Base-by-base conservation (phyloP, 2,888 invertebrate genomes). In the Polietes domitor region DNA sequence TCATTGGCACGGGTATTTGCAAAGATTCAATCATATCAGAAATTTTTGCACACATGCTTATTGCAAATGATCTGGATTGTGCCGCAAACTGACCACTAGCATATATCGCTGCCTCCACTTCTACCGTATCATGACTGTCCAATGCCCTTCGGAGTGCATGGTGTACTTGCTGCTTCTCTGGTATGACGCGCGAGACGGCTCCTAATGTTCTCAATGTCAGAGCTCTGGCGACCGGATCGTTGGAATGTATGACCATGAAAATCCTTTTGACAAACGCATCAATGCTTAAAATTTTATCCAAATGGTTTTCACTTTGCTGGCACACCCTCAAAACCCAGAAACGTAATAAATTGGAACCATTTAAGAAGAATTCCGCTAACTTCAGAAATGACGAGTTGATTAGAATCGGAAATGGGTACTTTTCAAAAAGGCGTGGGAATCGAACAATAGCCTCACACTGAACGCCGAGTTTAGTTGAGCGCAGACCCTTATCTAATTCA, bases 361-460 rank as follows among this genome's bases (percentile, higher is more conserved):
- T 95, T 79, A 98, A 96, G 93, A 99, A 99, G 5, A 98, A 97
- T 93, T 99, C 99, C 0, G 98, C 96, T 19, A 99, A 92, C 93
- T 99, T 98, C 21, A 99, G 92, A 86, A 99, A 96, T 0, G 99
- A 98, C 0, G 99, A 98, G 92, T 99, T 99, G 37, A 99, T 99
- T 21, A 99, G 93, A 89, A 99, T 98, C 0, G 99, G 99, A 92
- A 99, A 99, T 0, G 99, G 99, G 92, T 99, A 98, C 91, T 98
- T 98, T 90, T 98, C 98, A 92, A 99, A 98, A 0, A 99, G 93
- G 41, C 97, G 94, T 0, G 99, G 98, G 92, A 98, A 98, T 53
- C 97, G 95, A 0, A 99, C 98, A 87, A 99, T 98, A 0, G 99
- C 98, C 92, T 99, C 99, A 92, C 98, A 98, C 93, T 99, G 99